Conservation (phyloP, 2,888 invertebrate genomes). For the Dicycla oo region DNA sequence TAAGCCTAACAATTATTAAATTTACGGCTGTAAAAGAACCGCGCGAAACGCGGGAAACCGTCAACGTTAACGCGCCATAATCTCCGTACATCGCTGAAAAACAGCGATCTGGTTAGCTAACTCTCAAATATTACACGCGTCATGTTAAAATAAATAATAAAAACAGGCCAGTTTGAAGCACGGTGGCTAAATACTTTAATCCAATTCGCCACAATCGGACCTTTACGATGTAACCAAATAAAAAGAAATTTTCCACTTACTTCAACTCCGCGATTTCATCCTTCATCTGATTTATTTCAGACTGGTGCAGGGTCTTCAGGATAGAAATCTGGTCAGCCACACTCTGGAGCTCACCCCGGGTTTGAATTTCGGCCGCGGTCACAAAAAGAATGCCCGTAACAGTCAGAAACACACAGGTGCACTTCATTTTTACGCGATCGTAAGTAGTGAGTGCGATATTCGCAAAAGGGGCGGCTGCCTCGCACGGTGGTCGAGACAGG, state of each 20-base stretch:
- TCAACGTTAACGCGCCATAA: not conserved
- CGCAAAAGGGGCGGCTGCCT: conserved; percentile 63
- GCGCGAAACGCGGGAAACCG: conserved; percentile 23
- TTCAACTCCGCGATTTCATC: conserved; percentile 80
- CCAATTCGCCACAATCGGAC: conserved; percentile 45
- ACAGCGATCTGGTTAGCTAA: conserved; percentile 5
- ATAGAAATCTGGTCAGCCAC: conserved; percentile 77
- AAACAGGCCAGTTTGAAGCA: conserved; percentile 15
- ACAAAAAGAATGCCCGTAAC: conserved; percentile 70
- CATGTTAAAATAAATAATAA: conserved; percentile 11
- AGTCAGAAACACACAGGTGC: conserved; percentile 71
- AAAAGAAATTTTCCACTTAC: conserved; percentile 74
- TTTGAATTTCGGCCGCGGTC: conserved; percentile 70
- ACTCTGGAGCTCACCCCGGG: conserved; percentile 73
- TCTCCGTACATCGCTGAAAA: conserved; percentile 9
- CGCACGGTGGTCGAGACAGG: conserved; percentile 68
- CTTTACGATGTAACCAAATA: conserved; percentile 40
- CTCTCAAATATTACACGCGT: conserved; percentile 1
- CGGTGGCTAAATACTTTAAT: conserved; percentile 23
- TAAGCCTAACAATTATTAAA: not conserved
- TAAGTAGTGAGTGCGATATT: conserved; percentile 53
- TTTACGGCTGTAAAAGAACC: conserved; percentile 5
- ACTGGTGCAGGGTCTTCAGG: conserved; percentile 74
- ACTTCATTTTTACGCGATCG: conserved; percentile 77
- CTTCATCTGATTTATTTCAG: conserved; percentile 76